Evolutionary conservation across 2,797 vertebrate genomes (phyloP), one percentile per base, ranked within the genome.

Genomic region (Coregonus suidteri): DNA sequence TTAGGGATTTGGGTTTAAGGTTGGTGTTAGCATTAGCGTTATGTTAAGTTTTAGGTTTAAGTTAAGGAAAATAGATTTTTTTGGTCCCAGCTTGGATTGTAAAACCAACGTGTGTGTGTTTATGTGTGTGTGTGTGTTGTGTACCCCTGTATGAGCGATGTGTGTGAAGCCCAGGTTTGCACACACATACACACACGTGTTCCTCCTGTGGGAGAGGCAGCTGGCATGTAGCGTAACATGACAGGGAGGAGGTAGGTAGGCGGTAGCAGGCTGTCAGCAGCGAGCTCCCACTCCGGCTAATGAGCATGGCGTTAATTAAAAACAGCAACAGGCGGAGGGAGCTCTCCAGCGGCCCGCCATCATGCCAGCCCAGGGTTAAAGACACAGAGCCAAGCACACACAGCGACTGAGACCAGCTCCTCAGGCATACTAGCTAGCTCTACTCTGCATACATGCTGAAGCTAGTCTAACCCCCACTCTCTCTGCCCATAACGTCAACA

Each of bases 271-370:
- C 92, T 94, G 93, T 94, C 93, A 90, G 82, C 75, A 82, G 89
- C 87, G 90, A 88, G 90, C 87, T 90, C 88, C 90, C 88, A 89
- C 91, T 91, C 76, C 73, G 67, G 90, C 89, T 94, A 94, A 94
- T 92, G 93, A 94, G 93, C 89, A 88, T 90, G 88, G 90, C 73
- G 86, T 93, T 94, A 94, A 94, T 94, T 94, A 93, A 94, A 94
- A 94, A 93, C 91, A 91, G 87, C 89, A 90, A 91, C 91, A 91
- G 88, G 86, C 87, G 74, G 84, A 86, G 56, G 3, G 56, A 62
- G 85, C 90, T 90, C 90, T 91, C 91, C 82, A 71, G 90, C 64
- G 88, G 80, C 86, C 83, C 79, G 84, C 86, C 90, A 88, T 90
- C 86, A 86, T 85, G 77, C 87, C 81, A 80, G 91, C 90, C 88